phyloP scores from a whole-genome alignment of 2,113 vertebrate genomes.

The Gallinago media region DNA sequence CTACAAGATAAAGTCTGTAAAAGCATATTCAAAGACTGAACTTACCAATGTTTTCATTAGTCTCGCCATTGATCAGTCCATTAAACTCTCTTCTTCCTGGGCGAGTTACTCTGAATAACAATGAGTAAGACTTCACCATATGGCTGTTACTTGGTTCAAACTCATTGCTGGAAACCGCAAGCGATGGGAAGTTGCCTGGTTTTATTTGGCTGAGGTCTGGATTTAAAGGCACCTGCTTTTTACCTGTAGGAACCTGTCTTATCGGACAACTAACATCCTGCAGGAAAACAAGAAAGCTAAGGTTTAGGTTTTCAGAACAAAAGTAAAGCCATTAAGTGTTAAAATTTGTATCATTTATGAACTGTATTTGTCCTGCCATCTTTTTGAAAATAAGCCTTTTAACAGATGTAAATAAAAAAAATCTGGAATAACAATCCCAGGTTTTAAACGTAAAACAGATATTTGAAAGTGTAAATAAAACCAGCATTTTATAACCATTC shows the following conservation, averaged over 20 bases:
- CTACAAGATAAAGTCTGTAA: background rate
- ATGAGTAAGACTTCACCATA: conserved; percentile 99
- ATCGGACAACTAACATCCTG: conserved; percentile 99
- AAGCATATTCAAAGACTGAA: background rate
- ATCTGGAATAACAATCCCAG: background rate
- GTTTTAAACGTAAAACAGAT: background rate
- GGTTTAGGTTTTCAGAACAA: background rate
- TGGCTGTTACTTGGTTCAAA: conserved; percentile 99
- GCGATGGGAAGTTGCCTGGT: conserved; percentile 92
- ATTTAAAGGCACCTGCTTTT: conserved; percentile 99
- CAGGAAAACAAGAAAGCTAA: conserved; percentile 51
- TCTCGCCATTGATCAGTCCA: conserved; percentile 91
- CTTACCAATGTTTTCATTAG: conserved; percentile 96
- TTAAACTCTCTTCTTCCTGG: conserved; percentile 90
- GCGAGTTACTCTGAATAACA: conserved; percentile 95
- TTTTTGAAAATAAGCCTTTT: background rate
- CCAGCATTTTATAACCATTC: background rate
- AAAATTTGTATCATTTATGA: background rate
- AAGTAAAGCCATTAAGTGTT: background rate
- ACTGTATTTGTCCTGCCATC: background rate
- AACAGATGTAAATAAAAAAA: background rate
- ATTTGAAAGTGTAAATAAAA: background rate
- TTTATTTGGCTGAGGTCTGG: conserved; percentile 97
- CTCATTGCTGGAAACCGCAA: conserved; percentile 97
- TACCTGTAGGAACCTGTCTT: conserved; percentile 99